Percentiles rank a stretch among this genome's conserved stretches.
Conservation (phyloP, 2,797 vertebrate genomes). For the Taenioides sp. region DNA sequence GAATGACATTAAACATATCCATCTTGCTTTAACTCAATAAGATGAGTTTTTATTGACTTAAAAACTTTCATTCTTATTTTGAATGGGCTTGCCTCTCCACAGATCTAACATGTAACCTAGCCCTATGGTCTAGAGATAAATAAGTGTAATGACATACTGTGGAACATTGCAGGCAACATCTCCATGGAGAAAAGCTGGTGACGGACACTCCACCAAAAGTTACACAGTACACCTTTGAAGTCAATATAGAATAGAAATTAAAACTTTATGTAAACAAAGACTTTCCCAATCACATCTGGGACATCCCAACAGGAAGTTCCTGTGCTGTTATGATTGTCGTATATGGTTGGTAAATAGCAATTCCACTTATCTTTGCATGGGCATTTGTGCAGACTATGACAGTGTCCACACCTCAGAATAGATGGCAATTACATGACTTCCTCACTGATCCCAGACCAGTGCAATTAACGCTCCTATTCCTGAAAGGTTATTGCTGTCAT, state of each 20-base stretch:
- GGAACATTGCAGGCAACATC: too few relatives aligned
- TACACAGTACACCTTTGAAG: not conserved
- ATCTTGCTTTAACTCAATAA: too few relatives aligned
- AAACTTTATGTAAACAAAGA: not conserved
- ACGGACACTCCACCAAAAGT: too few relatives aligned
- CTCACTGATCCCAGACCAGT: constrained; percentile 62
- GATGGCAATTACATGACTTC: constrained; percentile 60
- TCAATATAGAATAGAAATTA: not conserved
- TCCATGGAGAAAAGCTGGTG: too few relatives aligned
- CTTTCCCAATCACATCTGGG: not conserved
- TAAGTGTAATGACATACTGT: too few relatives aligned
- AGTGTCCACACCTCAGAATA: constrained; percentile 16
- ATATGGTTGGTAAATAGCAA: not conserved
- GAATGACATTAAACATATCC: too few relatives aligned
- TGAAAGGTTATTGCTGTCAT: constrained; percentile 75
- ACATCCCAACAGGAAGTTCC: not conserved
- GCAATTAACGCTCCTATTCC: constrained; percentile 73
- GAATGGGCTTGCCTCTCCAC: too few relatives aligned
- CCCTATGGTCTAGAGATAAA: too few relatives aligned
- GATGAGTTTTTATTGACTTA: too few relatives aligned
- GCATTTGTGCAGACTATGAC: constrained; percentile 12
- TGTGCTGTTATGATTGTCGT: not conserved
- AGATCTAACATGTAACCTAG: too few relatives aligned
- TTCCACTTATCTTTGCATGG: not conserved
- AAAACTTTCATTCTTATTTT: too few relatives aligned